Base-by-base conservation (phyloP, 2,113 vertebrate genomes). In the Colinus virginianus region DNA sequence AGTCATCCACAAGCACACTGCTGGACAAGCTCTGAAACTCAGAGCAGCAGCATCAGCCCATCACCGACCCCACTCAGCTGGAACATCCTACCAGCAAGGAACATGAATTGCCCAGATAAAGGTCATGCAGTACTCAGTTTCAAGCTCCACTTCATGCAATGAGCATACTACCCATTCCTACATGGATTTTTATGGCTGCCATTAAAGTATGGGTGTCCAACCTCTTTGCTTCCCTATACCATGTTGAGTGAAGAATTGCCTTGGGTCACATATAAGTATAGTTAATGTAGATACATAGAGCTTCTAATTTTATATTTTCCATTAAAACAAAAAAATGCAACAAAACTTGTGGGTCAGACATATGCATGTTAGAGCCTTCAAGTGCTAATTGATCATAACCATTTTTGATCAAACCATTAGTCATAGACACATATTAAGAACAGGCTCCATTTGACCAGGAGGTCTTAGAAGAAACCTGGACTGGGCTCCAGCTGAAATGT, bases 401-500 rank as follows among this genome's bases (percentile, higher is more conserved):
- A 66, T 22, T 32, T 69, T 30, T 51, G 75, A 3, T 1, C n/a
- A 62, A 42, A 55, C 32, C 26, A 61, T 6, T 4, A 42, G 28
- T 13, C 1, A 6, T 7, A 21, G 38, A 11, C 49, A n/a, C n/a
- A 36, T 11, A 3, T 0, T 48, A 18, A 82, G 36, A 79, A 79
- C 45, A 53, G 36, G 19, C n/a, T 11, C 32, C 0, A 1, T 16
- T 4, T 64, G 75, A 43, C 32, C 32, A 10, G 26, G 2, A 49
- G 15, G 2, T 30, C 34, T 58, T 18, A 13, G 0, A 72, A 36
- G 22, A 80, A 30, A 40, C 20, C 45, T 72, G 53, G 22, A 30
- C 0, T 8, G 2, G 7, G 22, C 20, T 78, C 22, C 11, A 20
- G 25, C 17, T 38, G 30, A 56, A 58, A 30, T 0, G 0, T 23